These are phyloP conservation scores for Macrostomum lignano DNA, from an alignment of 1,140 invertebrate species.

Conservation along the genomic window DNA sequence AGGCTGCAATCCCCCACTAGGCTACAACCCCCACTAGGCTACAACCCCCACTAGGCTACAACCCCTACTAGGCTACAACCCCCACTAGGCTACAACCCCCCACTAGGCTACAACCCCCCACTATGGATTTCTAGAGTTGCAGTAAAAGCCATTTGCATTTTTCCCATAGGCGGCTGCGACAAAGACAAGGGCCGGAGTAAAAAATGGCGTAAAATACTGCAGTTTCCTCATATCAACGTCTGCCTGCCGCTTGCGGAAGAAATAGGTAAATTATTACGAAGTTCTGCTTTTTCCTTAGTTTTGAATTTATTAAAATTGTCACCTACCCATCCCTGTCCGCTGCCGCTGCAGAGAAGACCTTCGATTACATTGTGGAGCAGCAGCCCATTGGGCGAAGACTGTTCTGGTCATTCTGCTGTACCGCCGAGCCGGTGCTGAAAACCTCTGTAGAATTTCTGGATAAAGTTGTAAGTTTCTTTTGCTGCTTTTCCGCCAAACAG, in stretches of 20 bases:
- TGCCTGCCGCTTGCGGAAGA: slow-evolving; percentile 82
- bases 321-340: too few relatives aligned
- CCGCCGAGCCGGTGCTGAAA: slow-evolving; percentile 30
- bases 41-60: too few relatives aligned
- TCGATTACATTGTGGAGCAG: slow-evolving; percentile 80
- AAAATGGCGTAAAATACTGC: slow-evolving; percentile 98
- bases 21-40: too few relatives aligned
- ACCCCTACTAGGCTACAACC: too few relatives aligned
- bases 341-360: slow-evolving; percentile 31
- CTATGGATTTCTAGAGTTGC: too few relatives aligned
- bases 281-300: neutral
- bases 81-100: too few relatives aligned
- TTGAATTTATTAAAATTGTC: neutral
- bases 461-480: slow-evolving; percentile 35
- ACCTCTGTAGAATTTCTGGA: slow-evolving; percentile 45
- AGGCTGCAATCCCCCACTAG: too few relatives aligned
- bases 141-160: too few relatives aligned
- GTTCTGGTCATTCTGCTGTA: slow-evolving; percentile 77
- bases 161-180: slow-evolving; percentile 65
- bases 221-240: slow-evolving; percentile 94
- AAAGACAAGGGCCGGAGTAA: slow-evolving; percentile 98
- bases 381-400: slow-evolving; percentile 80
- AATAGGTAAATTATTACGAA: slow-evolving; percentile 28
- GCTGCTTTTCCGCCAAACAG: too few relatives aligned
- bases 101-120: too few relatives aligned